These are phyloP conservation scores for Cercocebus atys DNA, from an alignment of 2,113 vertebrate genomes.

Conservation along the genomic window DNA sequence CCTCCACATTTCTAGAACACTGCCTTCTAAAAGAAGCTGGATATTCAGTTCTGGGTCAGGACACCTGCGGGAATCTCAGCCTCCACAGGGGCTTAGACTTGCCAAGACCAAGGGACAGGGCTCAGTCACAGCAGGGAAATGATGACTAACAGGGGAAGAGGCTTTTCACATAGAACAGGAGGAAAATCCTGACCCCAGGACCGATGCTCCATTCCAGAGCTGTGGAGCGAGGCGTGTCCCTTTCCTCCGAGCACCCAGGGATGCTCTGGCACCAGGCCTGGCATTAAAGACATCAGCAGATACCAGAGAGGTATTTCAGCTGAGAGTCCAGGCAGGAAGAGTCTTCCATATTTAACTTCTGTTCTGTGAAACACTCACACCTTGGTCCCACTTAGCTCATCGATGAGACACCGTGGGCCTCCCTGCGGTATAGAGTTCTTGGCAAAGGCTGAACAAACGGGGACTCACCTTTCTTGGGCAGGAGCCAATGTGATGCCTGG, in stretches of 20 bases:
- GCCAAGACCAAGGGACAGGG: neutral
- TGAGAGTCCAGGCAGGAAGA: neutral
- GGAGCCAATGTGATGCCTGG: fast-evolving
- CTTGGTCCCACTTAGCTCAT: neutral
- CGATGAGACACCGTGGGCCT: neutral
- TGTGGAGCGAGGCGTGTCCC: neutral
- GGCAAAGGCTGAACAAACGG: fast-evolving
- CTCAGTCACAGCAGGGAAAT: neutral
- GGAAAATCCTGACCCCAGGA: neutral
- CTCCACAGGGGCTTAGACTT: neutral
- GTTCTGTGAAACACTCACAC: neutral
- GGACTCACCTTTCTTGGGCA: neutral
- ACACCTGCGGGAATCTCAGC: neutral
- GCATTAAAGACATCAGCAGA: neutral
- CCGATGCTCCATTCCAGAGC: neutral
- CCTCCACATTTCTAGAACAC: neutral
- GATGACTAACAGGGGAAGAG: neutral
- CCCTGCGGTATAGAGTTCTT: neutral
- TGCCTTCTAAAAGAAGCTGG: neutral
- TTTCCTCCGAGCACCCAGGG: too few species aligned
- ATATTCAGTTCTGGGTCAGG: neutral
- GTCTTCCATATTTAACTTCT: neutral
- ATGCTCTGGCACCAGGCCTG: neutral
- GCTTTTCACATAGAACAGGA: neutral
- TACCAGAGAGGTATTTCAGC: neutral